Conservation (phyloP, 1,140 invertebrate species). For the Lasioglossum albipes region DNA sequence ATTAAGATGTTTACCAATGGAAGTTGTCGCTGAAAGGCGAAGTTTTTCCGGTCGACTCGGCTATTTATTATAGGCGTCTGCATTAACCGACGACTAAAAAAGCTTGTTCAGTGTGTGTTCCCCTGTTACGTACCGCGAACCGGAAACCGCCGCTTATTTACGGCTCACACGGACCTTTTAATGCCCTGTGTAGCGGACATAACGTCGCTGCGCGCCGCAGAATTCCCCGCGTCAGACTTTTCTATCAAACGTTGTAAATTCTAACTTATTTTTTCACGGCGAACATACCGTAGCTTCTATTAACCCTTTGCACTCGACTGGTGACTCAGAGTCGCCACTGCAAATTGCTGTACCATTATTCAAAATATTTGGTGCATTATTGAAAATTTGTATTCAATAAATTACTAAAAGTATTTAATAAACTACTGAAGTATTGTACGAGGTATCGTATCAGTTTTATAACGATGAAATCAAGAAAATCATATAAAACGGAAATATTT, state of each 20-base stretch:
- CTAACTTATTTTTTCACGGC: neutral
- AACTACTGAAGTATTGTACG: too few relatives aligned
- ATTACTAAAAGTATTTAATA: too few relatives aligned
- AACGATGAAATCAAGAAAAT: too few relatives aligned
- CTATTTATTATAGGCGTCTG: neutral
- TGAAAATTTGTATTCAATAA: too few relatives aligned
- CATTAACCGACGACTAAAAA: constrained; percentile 2
- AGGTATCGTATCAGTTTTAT: too few relatives aligned
- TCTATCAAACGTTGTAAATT: neutral
- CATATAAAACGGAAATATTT: too few relatives aligned
- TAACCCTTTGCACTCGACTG: too few relatives aligned
- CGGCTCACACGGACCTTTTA: neutral
- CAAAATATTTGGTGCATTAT: too few relatives aligned
- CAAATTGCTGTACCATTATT: too few relatives aligned
- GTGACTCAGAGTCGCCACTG: too few relatives aligned
- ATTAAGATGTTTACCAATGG: neutral
- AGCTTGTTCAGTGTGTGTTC: constrained; percentile 8
- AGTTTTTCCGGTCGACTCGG: neutral
- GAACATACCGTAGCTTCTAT: too few relatives aligned
- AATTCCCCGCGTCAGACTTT: neutral
- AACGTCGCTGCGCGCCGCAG: neutral
- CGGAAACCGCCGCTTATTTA: constrained; percentile 9
- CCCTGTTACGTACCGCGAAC: neutral
- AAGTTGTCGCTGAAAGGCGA: neutral
- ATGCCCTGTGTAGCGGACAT: neutral